Base-by-base conservation (phyloP, 2,888 invertebrate species). In the Galeopsomyia nigrocyanea region DNA sequence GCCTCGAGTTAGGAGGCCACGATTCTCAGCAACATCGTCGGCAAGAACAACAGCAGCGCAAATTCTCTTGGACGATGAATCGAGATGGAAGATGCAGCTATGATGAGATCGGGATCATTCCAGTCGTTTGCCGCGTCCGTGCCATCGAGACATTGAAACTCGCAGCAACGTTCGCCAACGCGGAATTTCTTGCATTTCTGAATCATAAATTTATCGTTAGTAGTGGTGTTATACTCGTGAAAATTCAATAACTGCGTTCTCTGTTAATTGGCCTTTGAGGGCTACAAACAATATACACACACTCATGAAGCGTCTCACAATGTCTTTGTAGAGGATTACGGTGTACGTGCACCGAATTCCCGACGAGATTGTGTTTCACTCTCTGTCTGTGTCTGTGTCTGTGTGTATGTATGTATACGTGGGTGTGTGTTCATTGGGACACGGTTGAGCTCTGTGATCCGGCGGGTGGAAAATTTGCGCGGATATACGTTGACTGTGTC, bases 161-260 rank as follows among this genome's bases (percentile, higher is more conserved):
- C 94, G 85, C 96, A 96, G 88, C 96, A 97, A 73, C 93, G 89
- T 83, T 92, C 92, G 65, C 95, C 95, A 64, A 94, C 93, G 64
- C 94, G 90, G 87, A 94, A 95, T 83, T 92, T 93, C 86, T 93
- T 93, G 89, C 95, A 95, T 88, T 92, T 94, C 95, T 95, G 89
- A n/a, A n/a, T n/a, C n/a, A n/a, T 82, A 26, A 26, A 26, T 26
- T 3, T n/a, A n/a, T n/a, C n/a, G n/a, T n/a, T 5, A 26, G 26
- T 26, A 26, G 81, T 2, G 10, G 31, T 7, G 13, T 50, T n/a
- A n/a, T 17, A 51, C 10, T 51, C 17, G 13, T 39, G 10, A 39
- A 10, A 39, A 10, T 39, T 39, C 39, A 39, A 39, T 39, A 39
- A 1, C 10, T 39, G 10, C 7, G 13, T 39, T 10, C 1, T 39